These are phyloP conservation scores for Chrysina gloriosa DNA, from an alignment of 2,888 invertebrate species.

Conservation along the genomic window DNA sequence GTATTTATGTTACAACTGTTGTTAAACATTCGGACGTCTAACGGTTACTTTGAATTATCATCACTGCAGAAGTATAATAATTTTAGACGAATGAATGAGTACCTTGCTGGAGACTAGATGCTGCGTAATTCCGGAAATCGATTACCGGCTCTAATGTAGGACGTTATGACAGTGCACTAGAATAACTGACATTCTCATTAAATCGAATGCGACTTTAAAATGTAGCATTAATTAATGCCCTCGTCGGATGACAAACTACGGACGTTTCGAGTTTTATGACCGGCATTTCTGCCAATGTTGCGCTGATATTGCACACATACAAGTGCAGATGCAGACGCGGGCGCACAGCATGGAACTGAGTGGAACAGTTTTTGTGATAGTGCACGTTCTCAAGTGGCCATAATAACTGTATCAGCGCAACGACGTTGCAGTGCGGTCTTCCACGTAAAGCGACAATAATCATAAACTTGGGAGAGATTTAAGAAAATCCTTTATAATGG, in stretches of 20 bases:
- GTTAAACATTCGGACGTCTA: conserved; percentile 7
- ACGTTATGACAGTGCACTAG: conserved; percentile 13
- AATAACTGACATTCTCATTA: conserved; percentile 16
- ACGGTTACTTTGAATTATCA: conserved; percentile 13
- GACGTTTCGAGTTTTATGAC: conserved; percentile 26
- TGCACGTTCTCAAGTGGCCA: not conserved
- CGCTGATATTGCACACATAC: not conserved
- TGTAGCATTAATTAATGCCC: conserved; percentile 27
- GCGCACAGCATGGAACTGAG: not conserved
- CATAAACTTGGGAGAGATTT: not conserved
- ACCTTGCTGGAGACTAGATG: not conserved
- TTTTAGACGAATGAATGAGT: not conserved
- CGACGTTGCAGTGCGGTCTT: not conserved
- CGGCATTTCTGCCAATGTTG: conserved; percentile 5
- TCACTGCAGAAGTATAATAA: conserved; percentile 7
- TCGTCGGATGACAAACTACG: conserved; percentile 11
- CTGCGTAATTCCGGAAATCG: conserved; percentile 25
- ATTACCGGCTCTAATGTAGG: conserved; percentile 1
- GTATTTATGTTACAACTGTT: conserved; percentile 7
- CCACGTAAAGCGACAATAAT: not conserved
- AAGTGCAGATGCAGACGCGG: not conserved
- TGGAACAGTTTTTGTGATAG: conserved; percentile 8
- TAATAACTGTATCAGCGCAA: conserved; percentile 4
- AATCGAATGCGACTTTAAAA: conserved; percentile 22
- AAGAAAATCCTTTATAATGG: conserved; percentile 1